Base-by-base conservation (phyloP, 2,888 invertebrate genomes). In the Xestobium rufovillosum region DNA sequence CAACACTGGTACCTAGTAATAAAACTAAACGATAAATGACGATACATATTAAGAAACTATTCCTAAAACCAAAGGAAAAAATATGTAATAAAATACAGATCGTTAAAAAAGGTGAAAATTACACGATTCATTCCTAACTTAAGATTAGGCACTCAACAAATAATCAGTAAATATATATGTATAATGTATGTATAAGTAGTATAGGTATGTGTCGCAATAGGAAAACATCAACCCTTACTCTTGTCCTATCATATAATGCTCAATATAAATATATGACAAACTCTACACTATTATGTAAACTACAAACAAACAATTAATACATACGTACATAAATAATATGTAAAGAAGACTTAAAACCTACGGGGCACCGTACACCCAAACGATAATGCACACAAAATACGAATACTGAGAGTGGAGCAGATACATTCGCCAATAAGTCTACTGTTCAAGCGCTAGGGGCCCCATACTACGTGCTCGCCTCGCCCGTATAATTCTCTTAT, bases 131-230 rank as follows among this genome's bases (percentile, higher is more conserved):
- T 42, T 33, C 38, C 40, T 45, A 56, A 55, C 55, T 53, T 59
- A 57, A 51, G 45, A 52, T 55, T 61, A 62, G 60, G 60, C 62
- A 62, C 61, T 62, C 60, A 59, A 60, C 60, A 55, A 60, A 60
- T 59, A 60, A 59, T 53, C 52, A 59, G 56, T 59, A 59, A 58
- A 59, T 59, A 59, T 57, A 43, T 34, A 53, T 26, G 27, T 11
- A 16, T 41, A 31, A 36, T 38, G 34, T 39, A 26, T 45, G 42
- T 42, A 44, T 42, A 41, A 31, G 44, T 48, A 48, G 42, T 44
- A 44, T 46, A 49, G 45, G 38, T 40, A 41, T 39, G 45, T 49
- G 35, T 36, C 36, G n/a, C 45, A 43, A 50, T 57, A 56, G 52
- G 55, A 57, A 57, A 60, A 58, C 57, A 55, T 55, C 55, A 53